phyloP scores from a whole-genome alignment of 2,113 vertebrate genomes.

The Myodes glareolus region DNA sequence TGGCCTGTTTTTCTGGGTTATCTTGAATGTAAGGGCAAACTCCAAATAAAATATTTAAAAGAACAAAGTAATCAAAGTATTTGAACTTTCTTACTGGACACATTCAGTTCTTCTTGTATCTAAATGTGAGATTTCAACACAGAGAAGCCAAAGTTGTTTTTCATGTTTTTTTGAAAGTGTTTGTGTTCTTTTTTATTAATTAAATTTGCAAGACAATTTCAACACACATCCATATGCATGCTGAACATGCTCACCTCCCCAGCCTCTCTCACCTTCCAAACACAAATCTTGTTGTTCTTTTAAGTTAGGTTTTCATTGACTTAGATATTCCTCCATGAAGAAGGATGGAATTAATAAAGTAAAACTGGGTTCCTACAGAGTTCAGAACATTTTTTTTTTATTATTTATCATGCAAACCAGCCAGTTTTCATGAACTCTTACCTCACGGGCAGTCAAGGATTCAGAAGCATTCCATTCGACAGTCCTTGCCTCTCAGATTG shows the following conservation, averaged over 20 bases:
- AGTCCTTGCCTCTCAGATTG: not conserved
- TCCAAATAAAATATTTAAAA: constrained; percentile 68
- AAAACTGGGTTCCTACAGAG: not conserved
- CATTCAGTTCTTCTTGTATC: not conserved
- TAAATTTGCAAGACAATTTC: not conserved
- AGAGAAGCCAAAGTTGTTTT: not conserved
- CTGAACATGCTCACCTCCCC: no score
- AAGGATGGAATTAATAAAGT: not conserved
- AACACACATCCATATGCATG: not conserved
- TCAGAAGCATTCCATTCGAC: not conserved
- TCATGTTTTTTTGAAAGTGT: not conserved
- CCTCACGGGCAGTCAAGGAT: not conserved
- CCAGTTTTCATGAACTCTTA: not conserved
- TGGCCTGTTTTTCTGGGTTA: constrained; percentile 33
- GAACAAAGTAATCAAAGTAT: constrained; percentile 50
- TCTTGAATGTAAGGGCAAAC: not conserved
- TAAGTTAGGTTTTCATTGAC: constrained; percentile 11
- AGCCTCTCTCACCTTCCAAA: no score
- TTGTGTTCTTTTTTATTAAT: not conserved
- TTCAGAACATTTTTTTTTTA: not conserved
- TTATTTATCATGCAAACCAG: not conserved
- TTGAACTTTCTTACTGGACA: constrained; percentile 51
- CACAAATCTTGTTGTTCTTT: not conserved
- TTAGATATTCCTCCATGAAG: not conserved
- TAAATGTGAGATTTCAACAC: constrained; percentile 23